These are phyloP conservation scores for Amazona guildingii DNA, from an alignment of 2,113 vertebrate species.

Conservation along the genomic window DNA sequence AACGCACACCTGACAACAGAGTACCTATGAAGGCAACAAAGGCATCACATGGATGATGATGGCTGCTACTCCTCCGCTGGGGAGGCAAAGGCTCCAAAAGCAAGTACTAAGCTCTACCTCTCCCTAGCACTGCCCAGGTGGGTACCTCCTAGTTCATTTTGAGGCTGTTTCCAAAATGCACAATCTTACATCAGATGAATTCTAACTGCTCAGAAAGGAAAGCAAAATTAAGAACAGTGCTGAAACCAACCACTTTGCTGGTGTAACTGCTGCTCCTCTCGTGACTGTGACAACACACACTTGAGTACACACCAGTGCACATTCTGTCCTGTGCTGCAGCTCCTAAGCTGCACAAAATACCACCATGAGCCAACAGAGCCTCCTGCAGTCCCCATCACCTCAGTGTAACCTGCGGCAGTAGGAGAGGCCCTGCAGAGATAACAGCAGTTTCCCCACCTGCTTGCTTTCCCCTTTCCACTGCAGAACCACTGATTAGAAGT, in stretches of 20 bases:
- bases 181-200: fast-evolving
- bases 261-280: neutral
- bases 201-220: neutral
- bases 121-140: neutral
- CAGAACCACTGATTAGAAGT: neutral
- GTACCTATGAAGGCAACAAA: neutral
- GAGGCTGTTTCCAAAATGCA: neutral
- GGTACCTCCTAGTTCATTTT: neutral
- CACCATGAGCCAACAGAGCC: neutral
- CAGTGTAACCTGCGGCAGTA: neutral
- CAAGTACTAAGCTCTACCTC: neutral
- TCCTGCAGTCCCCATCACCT: neutral
- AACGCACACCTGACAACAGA: neutral
- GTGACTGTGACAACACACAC: neutral
- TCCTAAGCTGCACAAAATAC: neutral
- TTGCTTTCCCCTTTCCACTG: too few relatives aligned
- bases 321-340: neutral
- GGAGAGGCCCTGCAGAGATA: neutral
- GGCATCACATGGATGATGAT: fast-evolving
- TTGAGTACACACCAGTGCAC: neutral
- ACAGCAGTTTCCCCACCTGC: neutral
- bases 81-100: neutral
- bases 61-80: neutral
- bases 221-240: neutral
- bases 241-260: neutral